A percentile compares a stretch with the other conserved stretches of the same genome.
These are phyloP conservation scores for Acromyrmex heyeri DNA, from an alignment of 1,140 invertebrate species.

Conservation along the genomic window DNA sequence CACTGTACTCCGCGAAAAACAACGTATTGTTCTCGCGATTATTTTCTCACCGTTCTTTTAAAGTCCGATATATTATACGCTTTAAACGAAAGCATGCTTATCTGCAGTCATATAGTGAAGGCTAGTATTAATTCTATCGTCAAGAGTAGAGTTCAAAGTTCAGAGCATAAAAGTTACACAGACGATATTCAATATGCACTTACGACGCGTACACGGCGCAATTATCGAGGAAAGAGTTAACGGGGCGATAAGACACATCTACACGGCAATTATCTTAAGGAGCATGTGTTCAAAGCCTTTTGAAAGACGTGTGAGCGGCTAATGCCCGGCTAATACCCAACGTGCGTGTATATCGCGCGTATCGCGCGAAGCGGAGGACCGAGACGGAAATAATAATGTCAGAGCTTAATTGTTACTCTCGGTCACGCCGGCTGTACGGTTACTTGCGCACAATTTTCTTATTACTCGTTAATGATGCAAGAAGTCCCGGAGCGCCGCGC, in stretches of 20 bases:
- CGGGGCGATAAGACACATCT: conserved; percentile 12
- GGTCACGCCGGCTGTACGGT: conserved; percentile 63
- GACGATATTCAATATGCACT: conserved; percentile 15
- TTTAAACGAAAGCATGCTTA: conserved; percentile 1
- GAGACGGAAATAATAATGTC: conserved; percentile 70
- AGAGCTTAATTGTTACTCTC: conserved; percentile 72
- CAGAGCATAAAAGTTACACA: conserved; percentile 38
- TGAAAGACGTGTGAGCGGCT: conserved; percentile 35
- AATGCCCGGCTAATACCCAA: background rate
- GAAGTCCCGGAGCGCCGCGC: conserved; percentile 59
- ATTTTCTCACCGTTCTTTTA: conserved; percentile 10
- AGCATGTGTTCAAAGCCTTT: conserved; percentile 39
- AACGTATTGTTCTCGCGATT: background rate
- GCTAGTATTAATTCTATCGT: conserved; percentile 11
- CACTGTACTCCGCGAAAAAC: background rate
- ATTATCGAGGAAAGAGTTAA: conserved; percentile 34
- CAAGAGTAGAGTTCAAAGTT: conserved; percentile 38
- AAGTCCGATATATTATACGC: background rate
- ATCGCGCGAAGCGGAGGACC: background rate
- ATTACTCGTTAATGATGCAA: conserved; percentile 78
- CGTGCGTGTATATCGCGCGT: background rate
- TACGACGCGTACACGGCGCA: background rate
- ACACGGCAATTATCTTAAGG: conserved; percentile 47
- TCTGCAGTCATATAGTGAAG: background rate
- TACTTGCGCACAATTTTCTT: conserved; percentile 76